Evolutionary conservation across 2,797 vertebrate genomes (phyloP).

Genomic region (Halcyon chelicuti): DNA sequence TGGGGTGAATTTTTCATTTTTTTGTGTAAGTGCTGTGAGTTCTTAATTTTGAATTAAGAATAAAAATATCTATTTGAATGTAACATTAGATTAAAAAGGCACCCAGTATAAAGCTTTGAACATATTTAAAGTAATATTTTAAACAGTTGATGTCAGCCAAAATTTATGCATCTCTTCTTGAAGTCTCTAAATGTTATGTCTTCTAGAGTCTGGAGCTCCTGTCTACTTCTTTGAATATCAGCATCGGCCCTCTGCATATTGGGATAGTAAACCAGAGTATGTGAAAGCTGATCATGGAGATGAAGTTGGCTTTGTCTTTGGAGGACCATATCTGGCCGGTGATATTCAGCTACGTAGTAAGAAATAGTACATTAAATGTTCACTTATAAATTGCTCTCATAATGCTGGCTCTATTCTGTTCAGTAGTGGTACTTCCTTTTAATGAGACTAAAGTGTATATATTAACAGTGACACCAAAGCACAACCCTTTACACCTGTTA

Average conservation of each 20-base stretch:
- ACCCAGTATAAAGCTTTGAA: background rate
- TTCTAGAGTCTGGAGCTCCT: slow-evolving; percentile 79
- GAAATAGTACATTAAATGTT: background rate
- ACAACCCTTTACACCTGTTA: background rate
- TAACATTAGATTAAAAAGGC: background rate
- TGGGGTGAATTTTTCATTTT: background rate
- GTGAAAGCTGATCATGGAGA: slow-evolving; percentile 88
- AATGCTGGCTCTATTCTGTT: background rate
- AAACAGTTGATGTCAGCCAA: background rate
- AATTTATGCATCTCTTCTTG: background rate
- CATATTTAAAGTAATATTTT: background rate
- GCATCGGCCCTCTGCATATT: slow-evolving; percentile 71
- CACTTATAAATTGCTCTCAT: background rate
- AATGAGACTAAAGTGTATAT: background rate
- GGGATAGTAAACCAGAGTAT: slow-evolving; percentile 79
- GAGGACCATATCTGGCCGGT: slow-evolving; percentile 82
- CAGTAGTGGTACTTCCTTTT: background rate
- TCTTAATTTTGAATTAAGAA: background rate
- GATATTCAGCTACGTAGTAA: slow-evolving; percentile 52
- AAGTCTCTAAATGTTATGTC: background rate
- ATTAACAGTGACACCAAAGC: background rate
- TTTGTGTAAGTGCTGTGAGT: background rate
- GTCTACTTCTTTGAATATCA: slow-evolving; percentile 88
- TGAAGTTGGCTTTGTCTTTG: slow-evolving; percentile 85
- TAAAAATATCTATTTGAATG: background rate